Base-by-base conservation (phyloP, 2,797 vertebrate species). In the Myotis daubentonii region DNA sequence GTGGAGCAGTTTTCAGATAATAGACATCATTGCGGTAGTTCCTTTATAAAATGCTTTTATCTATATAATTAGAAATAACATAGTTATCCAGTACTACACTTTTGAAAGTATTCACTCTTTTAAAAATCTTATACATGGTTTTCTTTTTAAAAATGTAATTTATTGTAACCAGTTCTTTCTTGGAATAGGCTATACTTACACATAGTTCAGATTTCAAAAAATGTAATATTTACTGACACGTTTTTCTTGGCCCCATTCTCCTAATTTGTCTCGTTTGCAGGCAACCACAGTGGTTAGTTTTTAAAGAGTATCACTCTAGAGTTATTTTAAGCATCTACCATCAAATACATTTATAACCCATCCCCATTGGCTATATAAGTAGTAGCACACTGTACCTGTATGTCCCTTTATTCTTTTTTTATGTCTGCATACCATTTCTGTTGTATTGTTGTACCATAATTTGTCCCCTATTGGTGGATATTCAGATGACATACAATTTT, bases 51-150 rank as follows among this genome's bases (percentile, higher is more conserved):
- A 66, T 62, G 41, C 8, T 62, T 86, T 85, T 78, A 65, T 85
- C 60, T 62, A 0, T 75, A 23, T 60, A 38, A 51, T 89, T 74
- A 60, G 66, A 22, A 66, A 22, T 68, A 80, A 55, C 5, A 47
- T 86, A 28, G 22, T 90, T 33, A 53, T 17, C n/a, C 28, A 84
- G n/a, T 51, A n/a, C 15, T 36, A 16, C 10, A 25, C 85, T 86
- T 95, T 89, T 44, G 2, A 72, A 93, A 87, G 8, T 83, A n/a
- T 66, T 90, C 6, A 22, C 33, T 87, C 81, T 65, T 79, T 90
- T 51, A 19, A 87, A 90, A 86, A 15, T 28, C 22, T 89, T 95
- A 49, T 15, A 47, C 6, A 11, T 93, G 70, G 47, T 65, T 90
- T 89, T 25, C 6, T 60, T 96, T 78, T 60, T 4, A 3, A 78